Evolutionary conservation across 2,888 invertebrate species (phyloP).

Genomic region (Scelioninae gen. 2): DNA sequence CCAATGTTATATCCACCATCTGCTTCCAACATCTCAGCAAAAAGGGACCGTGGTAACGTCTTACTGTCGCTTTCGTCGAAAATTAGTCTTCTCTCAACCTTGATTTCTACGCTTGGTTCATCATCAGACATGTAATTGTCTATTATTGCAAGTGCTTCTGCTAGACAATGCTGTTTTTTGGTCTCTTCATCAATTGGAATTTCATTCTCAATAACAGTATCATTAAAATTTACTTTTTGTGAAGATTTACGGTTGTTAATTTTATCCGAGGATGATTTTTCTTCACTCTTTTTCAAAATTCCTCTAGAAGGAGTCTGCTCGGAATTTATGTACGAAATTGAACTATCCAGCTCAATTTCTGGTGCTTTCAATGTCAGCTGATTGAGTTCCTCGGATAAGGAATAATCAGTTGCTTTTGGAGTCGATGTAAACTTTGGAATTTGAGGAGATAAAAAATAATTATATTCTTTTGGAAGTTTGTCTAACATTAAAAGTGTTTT

Average conservation of each 20-base stretch:
- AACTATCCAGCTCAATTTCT: conserved; percentile 65
- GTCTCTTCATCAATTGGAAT: conserved; percentile 56
- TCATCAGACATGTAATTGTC: conserved; percentile 57
- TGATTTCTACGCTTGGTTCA: conserved; percentile 51
- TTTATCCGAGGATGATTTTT: conserved; percentile 12
- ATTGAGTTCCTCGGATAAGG: conserved; percentile 40
- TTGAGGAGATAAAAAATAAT: neutral
- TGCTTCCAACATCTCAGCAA: conserved; percentile 34
- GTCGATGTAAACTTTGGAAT: conserved; percentile 6
- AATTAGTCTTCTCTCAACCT: conserved; percentile 58
- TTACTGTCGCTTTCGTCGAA: conserved; percentile 59
- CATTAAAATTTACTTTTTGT: conserved; percentile 70
- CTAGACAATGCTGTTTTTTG: conserved; percentile 54
- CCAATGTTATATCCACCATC: neutral
- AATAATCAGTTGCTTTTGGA: conserved; percentile 47
- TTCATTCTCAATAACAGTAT: conserved; percentile 61
- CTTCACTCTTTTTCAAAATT: conserved; percentile 67
- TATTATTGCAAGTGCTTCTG: conserved; percentile 60
- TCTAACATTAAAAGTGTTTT: conserved; percentile 9
- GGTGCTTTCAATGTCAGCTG: conserved; percentile 54
- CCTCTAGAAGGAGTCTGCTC: conserved; percentile 70
- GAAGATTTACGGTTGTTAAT: conserved; percentile 54
- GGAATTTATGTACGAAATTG: conserved; percentile 69
- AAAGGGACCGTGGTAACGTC: conserved; percentile 14
- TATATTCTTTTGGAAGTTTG: neutral